Evolutionary conservation across 2,797 vertebrate genomes (phyloP), one percentile per base, ranked within the genome.

Genomic region (Bryconaethiops microstoma): DNA sequence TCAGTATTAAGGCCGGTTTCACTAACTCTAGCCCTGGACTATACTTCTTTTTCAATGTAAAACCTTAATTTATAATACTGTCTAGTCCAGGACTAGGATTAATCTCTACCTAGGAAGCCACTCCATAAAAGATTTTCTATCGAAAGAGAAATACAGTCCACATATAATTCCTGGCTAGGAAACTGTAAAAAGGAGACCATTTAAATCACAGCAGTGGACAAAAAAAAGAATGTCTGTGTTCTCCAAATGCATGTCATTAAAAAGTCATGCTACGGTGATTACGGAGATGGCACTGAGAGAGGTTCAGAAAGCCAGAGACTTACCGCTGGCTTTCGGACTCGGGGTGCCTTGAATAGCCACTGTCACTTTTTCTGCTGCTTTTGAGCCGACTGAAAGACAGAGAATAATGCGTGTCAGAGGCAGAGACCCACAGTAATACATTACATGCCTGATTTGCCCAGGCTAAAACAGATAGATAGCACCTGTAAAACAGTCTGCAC

Each of bases 301-400:
- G 69, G 9, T 7, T 45, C 29, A 19, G 57, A 48, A 60, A 42
- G 68, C 4, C 2, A 10, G 40, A 16, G 8, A n/a, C 96, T 95
- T 88, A 98, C 97, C 96, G 85, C 94, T 96, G 88, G 98, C 84
- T 93, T 97, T 98, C 1, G 97, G 97, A 87, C 96, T 97, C 7
- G 97, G 94, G 55, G 97, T 98, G 88, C 97, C 97, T 72, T 95
- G 81, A 4, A 95, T 92, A 69, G 94, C 92, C 86, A 95, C 96
- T 71, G 95, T 93, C 74, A 95, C 95, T 91, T 99, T 99, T 90
- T 98, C 97, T 63, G 96, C 88, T 83, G 94, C 94, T 94, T 99
- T 99, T 45, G 96, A 97, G 78, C 97, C 97, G 82, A 89, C 97
- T 99, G 86, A 87, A 87, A 88, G 79, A 89, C 89, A 87, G 57